Evolutionary conservation across 2,888 invertebrate genomes (phyloP), one percentile per base, ranked within the genome.

Genomic region (Octonoba sinensis): DNA sequence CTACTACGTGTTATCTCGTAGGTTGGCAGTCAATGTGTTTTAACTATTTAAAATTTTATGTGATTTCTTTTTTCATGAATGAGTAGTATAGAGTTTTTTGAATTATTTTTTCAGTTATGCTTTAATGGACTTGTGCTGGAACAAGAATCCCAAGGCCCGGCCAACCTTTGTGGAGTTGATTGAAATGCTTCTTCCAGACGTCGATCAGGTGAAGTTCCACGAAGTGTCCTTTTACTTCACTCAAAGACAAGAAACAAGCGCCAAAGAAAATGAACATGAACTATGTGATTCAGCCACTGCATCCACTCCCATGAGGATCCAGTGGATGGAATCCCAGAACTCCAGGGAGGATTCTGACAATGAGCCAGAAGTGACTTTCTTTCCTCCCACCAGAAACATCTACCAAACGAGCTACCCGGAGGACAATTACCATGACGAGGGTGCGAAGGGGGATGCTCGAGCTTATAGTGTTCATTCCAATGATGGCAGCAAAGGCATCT

Each of bases 121-220:
- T 85, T 90, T 99, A 85, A 99, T 99, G 99, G 91, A 93, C 85
- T 91, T 91, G 84, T 98, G 97, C 89, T 99, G 99, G 99, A 92
- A 93, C 86, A 94, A 94, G 89, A 92, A 94, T 86, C 92, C 95
- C 0, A 90, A 91, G 49, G 90, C 91, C 70, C 91, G 99, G 78
- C 98, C 98, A 36, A 91, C 93, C 76, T 99, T 99, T 90, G 91
- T 95, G 86, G 85, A 85, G 67, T 69, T 86, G 22, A 93, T 95
- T 86, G 92, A 93, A 83, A 91, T 92, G 87, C 90, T 97, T 82
- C 90, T 93, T 85, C 91, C 92, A 62, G 91, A 92, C 86, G 91
- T 94, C 84, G 90, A 91, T 91, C 85, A 90, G 90, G 83, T 90
- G 1, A 78, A 78, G 90, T 90, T 94, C 91, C 88, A 90, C 85